Base-by-base conservation (phyloP, 2,113 vertebrate species). In the Poecile atricapillus region DNA sequence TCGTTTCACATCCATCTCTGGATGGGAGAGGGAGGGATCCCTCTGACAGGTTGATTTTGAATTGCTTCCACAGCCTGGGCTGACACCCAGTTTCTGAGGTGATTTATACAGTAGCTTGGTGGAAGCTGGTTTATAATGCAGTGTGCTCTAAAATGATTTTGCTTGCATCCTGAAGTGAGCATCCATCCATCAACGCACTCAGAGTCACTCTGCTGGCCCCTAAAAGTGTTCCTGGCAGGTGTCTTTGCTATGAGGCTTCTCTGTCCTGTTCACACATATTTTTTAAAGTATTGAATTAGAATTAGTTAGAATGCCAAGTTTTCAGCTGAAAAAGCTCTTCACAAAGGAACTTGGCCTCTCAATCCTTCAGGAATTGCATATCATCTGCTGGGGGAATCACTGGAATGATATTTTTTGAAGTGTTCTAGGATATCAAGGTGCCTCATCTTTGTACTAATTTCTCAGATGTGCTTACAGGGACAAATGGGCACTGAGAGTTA, bases 91-190 rank as follows among this genome's bases (percentile, higher is more conserved):
- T n/a, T 90, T 33, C 64, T 22, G 64, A 49, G 52, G 49, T 96
- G 92, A 95, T 97, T 96, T 95, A 94, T 89, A 16, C 55, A 86
- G 85, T 39, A 63, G 71, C 71, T 78, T 5, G 1, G 28, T 65
- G 64, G 76, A 49, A 87, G 64, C 28, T 89, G 91, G 80, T 82
- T 94, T 94, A 69, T 96, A 71, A 90, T 31, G 56, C 52, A 56
- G 7, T 35, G 41, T 49, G 74, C 35, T 46, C 63, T 65, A 37
- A 93, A 95, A 90, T 88, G 63, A 90, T 94, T 94, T 90, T 90
- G 39, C 90, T 90, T 83, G 68, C 71, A 41, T 90, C 63, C 90
- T 67, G 49, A 80, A 80, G 43, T 1, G 33, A 93, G 27, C 43
- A 39, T 60, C 89, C 83, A 93, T 95, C 86, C 69, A 68, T 90